Conservation (phyloP, 2,797 vertebrate species). For the Gallirallus australis region DNA sequence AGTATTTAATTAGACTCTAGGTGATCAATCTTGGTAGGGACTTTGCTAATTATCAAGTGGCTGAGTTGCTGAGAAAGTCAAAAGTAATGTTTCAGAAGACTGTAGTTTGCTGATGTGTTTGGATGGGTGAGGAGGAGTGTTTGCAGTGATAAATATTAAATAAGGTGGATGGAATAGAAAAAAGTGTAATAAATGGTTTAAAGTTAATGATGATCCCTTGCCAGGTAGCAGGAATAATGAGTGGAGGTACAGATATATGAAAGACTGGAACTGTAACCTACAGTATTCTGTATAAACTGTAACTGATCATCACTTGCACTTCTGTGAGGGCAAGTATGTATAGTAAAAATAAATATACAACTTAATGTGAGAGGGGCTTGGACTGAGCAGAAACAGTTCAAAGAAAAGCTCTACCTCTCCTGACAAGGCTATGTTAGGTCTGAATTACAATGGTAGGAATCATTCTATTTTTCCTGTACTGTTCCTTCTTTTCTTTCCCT, state of each 20-base stretch:
- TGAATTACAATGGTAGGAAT: background rate
- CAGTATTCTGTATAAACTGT: background rate
- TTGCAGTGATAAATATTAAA: background rate
- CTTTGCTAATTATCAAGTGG: conserved; percentile 42
- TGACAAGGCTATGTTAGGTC: background rate
- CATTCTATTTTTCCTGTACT: background rate
- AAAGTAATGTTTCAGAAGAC: background rate
- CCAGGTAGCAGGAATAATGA: background rate
- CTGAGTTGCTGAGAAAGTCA: conserved; percentile 24
- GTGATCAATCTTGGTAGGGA: conserved; percentile 19
- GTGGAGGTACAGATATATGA: background rate
- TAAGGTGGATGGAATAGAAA: background rate
- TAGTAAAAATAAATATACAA: background rate
- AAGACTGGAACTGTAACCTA: background rate
- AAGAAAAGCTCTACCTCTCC: background rate
- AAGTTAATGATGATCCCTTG: background rate
- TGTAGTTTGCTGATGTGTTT: background rate
- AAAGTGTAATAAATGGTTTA: background rate
- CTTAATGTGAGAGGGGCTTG: background rate
- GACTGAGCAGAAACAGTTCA: background rate
- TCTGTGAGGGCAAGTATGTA: background rate
- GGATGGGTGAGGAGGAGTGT: background rate
- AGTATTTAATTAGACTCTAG: conserved; percentile 45
- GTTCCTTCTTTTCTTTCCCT: background rate
- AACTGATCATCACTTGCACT: background rate